These are phyloP conservation scores for Propithecus deckenii DNA, from an alignment of 2,797 vertebrate species.

Conservation along the genomic window DNA sequence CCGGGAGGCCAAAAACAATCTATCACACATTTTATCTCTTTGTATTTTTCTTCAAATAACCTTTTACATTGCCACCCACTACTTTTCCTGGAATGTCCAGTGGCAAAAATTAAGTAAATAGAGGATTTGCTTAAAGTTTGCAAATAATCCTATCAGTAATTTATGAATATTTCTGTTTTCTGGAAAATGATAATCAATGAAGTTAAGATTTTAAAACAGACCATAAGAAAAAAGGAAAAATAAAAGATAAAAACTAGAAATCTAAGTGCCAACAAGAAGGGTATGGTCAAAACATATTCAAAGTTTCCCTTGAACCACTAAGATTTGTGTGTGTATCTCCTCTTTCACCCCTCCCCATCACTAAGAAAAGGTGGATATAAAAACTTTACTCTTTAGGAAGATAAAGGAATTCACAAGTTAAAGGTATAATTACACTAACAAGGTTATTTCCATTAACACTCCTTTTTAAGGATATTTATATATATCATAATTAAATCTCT, in stretches of 20 bases:
- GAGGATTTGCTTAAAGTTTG: not conserved
- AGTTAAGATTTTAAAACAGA: not conserved
- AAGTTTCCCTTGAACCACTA: not conserved
- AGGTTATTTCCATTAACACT: not conserved
- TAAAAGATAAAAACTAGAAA: not conserved
- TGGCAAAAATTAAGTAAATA: not conserved
- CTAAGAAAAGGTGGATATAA: not conserved
- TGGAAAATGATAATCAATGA: conserved; percentile 6
- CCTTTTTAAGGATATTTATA: not conserved
- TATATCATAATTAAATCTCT: not conserved
- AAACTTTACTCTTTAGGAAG: not conserved
- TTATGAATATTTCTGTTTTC: not conserved
- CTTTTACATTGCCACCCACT: not conserved
- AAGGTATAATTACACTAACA: not conserved
- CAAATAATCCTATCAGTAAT: not conserved
- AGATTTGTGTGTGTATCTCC: not conserved
- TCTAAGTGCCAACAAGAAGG: not conserved
- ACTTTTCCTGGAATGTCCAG: not conserved
- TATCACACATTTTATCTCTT: not conserved
- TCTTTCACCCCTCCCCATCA: not conserved
- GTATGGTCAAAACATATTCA: not conserved
- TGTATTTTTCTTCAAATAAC: not conserved
- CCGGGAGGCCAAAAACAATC: not conserved
- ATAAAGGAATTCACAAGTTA: not conserved
- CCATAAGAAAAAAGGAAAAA: not conserved